Conservation (phyloP, 2,888 invertebrate species). For the Encarsia formosa region DNA sequence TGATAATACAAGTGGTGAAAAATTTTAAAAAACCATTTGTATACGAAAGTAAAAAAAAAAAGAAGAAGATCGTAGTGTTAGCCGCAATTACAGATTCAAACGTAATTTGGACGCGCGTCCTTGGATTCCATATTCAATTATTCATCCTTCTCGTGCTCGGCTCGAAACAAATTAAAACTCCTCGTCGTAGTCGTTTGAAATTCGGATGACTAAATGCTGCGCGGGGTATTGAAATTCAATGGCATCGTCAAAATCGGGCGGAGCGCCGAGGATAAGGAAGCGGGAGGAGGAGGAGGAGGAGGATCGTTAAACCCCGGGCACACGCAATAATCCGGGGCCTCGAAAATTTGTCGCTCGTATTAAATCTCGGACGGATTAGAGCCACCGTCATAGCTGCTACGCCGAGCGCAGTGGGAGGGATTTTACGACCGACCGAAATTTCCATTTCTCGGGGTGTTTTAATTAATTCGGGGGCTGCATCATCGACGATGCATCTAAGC, state of each 20-base stretch:
- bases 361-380: slow-evolving; percentile 50
- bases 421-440: no score
- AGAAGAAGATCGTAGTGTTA: no score
- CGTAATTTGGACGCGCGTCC: no score
- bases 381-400: slow-evolving; percentile 39
- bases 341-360: slow-evolving; percentile 51
- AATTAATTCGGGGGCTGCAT: slow-evolving; percentile 25
- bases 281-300: slow-evolving; percentile 24
- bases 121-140: slow-evolving; percentile 25
- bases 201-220: slow-evolving; percentile 27
- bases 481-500: no score
- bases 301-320: slow-evolving; percentile 47
- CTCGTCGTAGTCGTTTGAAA: slow-evolving; percentile 22
- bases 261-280: slow-evolving; percentile 15
- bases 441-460: slow-evolving; percentile 22
- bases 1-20: no score
- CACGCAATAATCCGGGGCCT: slow-evolving; percentile 49
- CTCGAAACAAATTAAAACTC: slow-evolving; percentile 28
- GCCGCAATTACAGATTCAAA: no score
- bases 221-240: slow-evolving; percentile 28
- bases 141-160: slow-evolving; percentile 8
- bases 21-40: no score
- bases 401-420: no score
- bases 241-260: slow-evolving; percentile 27
- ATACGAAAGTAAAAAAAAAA: no score